phyloP scores from a whole-genome alignment of 2,888 invertebrate species.

The Peribatodes rhomboidaria region DNA sequence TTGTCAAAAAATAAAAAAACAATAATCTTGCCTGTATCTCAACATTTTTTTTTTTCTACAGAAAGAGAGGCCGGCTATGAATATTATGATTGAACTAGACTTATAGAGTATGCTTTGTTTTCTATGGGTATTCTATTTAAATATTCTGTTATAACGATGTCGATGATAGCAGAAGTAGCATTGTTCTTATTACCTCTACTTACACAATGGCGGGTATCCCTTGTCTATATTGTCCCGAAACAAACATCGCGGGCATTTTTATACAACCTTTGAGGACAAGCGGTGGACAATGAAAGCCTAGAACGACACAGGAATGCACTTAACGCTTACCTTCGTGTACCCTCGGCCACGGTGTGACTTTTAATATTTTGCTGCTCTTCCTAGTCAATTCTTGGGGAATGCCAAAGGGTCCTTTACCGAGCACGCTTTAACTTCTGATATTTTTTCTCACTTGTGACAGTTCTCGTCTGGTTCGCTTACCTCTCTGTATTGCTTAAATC shows the following conservation, averaged over 20 bases:
- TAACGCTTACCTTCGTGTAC: conserved; percentile 56
- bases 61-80: not conserved
- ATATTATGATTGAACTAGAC: too few relatives aligned
- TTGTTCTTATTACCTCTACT: not conserved
- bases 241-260: conserved; percentile 30
- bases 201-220: not conserved
- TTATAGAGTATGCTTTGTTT: too few relatives aligned
- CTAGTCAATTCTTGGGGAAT: conserved; percentile 14
- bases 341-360: conserved; percentile 44
- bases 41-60: not conserved
- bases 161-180: not conserved
- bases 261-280: conserved; percentile 25
- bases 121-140: not conserved
- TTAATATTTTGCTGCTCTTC: conserved; percentile 57
- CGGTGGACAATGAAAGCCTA: conserved; percentile 45
- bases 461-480: not conserved
- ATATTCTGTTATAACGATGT: not conserved
- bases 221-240: conserved; percentile 15
- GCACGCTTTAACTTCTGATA: conserved; percentile 3
- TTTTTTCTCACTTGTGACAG: not conserved
- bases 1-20: too few relatives aligned
- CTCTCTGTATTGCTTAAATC: not conserved
- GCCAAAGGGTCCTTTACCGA: not conserved
- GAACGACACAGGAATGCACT: conserved; percentile 56
- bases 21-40: too few relatives aligned